A percentile compares a stretch with the other conserved stretches of the same genome.
phyloP scores from a whole-genome alignment of 2,113 vertebrate species.

The Telmatochromis sp. region DNA sequence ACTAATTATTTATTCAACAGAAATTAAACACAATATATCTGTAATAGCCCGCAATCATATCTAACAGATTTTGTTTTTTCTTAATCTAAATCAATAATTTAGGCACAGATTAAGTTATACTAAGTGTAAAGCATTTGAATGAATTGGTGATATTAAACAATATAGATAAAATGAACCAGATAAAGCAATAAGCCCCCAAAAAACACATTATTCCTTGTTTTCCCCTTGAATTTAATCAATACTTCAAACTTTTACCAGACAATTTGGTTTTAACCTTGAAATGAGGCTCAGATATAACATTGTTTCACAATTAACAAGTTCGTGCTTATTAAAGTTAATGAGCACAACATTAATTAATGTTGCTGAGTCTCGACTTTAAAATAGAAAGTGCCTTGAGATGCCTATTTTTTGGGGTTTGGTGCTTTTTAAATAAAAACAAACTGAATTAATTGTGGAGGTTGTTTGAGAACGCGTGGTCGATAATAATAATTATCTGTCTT shows the following conservation, averaged over 20 bases:
- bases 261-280: neutral
- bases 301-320: fast-evolving
- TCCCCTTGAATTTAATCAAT: neutral
- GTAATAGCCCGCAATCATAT: neutral
- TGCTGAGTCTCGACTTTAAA: neutral
- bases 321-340: fast-evolving
- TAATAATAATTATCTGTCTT: neutral
- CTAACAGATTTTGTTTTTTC: neutral
- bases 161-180: neutral
- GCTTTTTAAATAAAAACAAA: neutral
- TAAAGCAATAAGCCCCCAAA: neutral
- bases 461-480: neutral
- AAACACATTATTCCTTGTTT: neutral
- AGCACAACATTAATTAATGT: neutral
- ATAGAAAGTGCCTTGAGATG: neutral
- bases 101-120: neutral
- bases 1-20: neutral
- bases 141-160: neutral
- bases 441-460: neutral
- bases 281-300: neutral
- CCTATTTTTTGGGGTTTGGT: neutral
- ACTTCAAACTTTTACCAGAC: neutral
- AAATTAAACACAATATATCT: neutral
- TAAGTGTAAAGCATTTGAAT: neutral
- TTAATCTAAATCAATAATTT: neutral